Evolutionary conservation across 2,797 vertebrate species (phyloP).

Genomic region (Vespertilio murinus): DNA sequence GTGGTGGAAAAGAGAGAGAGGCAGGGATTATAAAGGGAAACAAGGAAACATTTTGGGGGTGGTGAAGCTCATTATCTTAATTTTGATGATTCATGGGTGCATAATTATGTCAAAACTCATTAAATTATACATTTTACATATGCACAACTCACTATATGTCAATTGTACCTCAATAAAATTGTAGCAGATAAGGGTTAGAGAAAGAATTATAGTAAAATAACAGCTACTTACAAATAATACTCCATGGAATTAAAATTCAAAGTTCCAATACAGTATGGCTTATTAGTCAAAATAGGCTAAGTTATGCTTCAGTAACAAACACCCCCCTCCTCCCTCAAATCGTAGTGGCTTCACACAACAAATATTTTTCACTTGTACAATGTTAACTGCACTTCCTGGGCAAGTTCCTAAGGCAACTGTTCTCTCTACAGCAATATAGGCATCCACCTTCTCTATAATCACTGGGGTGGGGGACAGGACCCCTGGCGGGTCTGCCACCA

Average conservation of each 20-base stretch:
- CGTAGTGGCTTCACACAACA: background rate
- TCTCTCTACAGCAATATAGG: background rate
- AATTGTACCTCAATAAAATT: background rate
- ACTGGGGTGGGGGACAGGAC: background rate
- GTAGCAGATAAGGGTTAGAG: background rate
- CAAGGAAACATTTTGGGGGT: background rate
- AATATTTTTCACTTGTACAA: background rate
- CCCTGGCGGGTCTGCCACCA: background rate
- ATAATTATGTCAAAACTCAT: background rate
- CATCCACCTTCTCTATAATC: background rate
- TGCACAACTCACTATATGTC: background rate
- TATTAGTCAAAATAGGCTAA: background rate
- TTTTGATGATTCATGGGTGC: background rate
- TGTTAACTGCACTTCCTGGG: background rate
- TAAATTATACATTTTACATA: background rate
- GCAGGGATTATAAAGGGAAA: background rate
- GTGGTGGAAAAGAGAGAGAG: background rate
- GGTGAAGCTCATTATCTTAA: background rate
- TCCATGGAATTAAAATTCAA: background rate
- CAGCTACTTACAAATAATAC: constrained; percentile 10
- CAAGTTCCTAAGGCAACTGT: background rate
- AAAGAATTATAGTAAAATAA: background rate
- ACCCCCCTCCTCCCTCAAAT: background rate
- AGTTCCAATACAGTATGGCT: background rate
- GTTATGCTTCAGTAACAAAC: background rate